A percentile compares a stretch with the other conserved stretches of the same genome.
Evolutionary conservation across 2,888 invertebrate genomes (phyloP).

Genomic region (Rotaria sp.): DNA sequence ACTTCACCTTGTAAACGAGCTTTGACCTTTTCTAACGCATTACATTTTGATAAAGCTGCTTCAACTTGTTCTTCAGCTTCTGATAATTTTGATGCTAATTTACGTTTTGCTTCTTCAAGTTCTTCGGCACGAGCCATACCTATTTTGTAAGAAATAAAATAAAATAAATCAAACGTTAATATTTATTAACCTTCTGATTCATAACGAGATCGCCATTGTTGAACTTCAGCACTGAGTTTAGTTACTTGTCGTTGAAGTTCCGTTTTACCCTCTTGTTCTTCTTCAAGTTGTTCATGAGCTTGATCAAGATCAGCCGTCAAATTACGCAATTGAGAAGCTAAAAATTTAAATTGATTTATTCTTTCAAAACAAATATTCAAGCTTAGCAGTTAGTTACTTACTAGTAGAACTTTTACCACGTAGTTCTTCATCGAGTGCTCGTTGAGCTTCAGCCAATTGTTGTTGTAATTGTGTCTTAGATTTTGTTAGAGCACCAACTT

Average conservation of each 20-base stretch:
- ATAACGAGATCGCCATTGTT: constrained; percentile 95
- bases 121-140: constrained; percentile 64
- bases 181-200: constrained; percentile 66
- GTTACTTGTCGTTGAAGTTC: constrained; percentile 96
- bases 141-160: background rate
- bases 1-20: constrained; percentile 83
- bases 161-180: background rate
- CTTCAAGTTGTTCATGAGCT: constrained; percentile 96
- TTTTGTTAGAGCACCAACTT: constrained; percentile 73
- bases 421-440: constrained; percentile 88
- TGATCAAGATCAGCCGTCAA: constrained; percentile 96
- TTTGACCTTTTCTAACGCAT: constrained; percentile 94
- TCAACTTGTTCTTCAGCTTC: constrained; percentile 93
- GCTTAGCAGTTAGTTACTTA: background rate
- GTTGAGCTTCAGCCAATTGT: constrained; percentile 93
- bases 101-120: constrained; percentile 61
- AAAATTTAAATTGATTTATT: background rate
- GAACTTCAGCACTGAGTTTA: constrained; percentile 94
- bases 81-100: constrained; percentile 81
- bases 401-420: constrained; percentile 51
- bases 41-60: constrained; percentile 92
- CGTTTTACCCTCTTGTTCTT: constrained; percentile 96
- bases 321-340: constrained; percentile 80
- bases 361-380: background rate
- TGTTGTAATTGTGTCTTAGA: constrained; percentile 79